Evolutionary conservation across 2,113 vertebrate genomes (phyloP), one percentile per base, ranked within the genome.

Genomic region (Athene cunicularia): DNA sequence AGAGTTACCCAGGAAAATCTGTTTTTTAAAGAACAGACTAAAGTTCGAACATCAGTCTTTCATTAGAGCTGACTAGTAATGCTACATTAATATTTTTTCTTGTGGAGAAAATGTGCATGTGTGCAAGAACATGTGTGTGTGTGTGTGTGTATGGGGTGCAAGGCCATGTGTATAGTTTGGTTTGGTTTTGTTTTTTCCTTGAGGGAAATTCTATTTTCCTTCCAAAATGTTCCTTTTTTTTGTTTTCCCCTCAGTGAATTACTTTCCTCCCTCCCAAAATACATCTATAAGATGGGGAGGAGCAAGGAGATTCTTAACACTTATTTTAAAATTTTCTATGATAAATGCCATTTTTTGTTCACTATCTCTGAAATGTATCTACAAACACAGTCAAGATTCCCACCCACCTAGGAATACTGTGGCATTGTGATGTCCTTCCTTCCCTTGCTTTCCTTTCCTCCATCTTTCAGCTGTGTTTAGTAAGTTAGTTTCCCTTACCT

Each of bases 401-500:
- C 67, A 89, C 20, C 53, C 15, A 60, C 11, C 26, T 59, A 39
- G 47, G 64, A 87, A 43, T 76, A 80, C 19, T 64, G 32, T 41
- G 64, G 56, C 39, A 74, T 26, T 90, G 49, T 27, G 16, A 26
- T 50, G 62, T 59, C 59, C 80, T 87, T 68, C 35, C 12, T 83
- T 45, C 20, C 9, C 22, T 62, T 52, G 32, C 59, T 62, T 89
- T 87, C 28, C 35, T 75, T 86, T 93, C 33, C 26, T 86, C 43
- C 21, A 27, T 53, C 59, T 95, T 92, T 76, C 56, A 80, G 32
- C 53, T 83, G 22, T 50, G 28, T 74, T 88, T 73, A 90, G 41
- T 77, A 72, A 79, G 84, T 74, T 93, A 83, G 59, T 33, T 95
- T 96, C 71, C 49, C 30, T 82, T 94, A 30, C 45, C 50, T 93